A percentile compares a stretch with the other conserved stretches of the same genome.
Evolutionary conservation across 2,797 vertebrate species (phyloP).

Genomic region (Rhynchotus rufescens): DNA sequence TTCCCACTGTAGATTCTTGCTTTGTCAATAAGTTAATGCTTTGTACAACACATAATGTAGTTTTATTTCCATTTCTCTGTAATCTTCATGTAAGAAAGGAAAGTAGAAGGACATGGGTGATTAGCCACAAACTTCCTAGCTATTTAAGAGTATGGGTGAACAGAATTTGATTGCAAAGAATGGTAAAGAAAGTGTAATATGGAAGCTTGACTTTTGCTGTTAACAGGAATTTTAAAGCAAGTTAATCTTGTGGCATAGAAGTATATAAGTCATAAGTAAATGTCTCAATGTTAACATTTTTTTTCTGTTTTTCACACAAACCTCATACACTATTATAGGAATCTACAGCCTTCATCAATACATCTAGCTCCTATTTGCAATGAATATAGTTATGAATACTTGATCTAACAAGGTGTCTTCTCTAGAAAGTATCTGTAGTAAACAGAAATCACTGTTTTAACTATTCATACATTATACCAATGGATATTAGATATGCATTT

Average conservation of each 20-base stretch:
- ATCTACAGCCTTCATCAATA: background rate
- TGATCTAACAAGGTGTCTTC: background rate
- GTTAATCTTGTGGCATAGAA: background rate
- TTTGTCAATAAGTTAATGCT: background rate
- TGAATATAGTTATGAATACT: background rate
- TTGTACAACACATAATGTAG: background rate
- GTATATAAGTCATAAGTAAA: background rate
- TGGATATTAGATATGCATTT: background rate
- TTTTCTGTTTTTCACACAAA: background rate
- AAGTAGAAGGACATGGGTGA: background rate
- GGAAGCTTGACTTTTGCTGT: background rate
- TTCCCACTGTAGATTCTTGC: background rate
- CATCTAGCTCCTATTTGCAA: background rate
- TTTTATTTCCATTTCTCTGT: background rate
- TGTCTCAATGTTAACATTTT: background rate
- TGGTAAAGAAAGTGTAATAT: background rate
- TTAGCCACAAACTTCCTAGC: background rate
- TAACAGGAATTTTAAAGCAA: background rate
- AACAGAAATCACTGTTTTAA: background rate
- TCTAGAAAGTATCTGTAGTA: background rate
- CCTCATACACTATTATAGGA: accelerated
- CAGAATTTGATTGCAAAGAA: background rate
- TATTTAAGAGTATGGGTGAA: background rate
- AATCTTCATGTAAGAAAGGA: background rate
- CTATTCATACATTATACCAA: background rate